These are phyloP conservation scores for Trogon surrucura DNA, from an alignment of 2,113 vertebrate genomes.

Conservation along the genomic window DNA sequence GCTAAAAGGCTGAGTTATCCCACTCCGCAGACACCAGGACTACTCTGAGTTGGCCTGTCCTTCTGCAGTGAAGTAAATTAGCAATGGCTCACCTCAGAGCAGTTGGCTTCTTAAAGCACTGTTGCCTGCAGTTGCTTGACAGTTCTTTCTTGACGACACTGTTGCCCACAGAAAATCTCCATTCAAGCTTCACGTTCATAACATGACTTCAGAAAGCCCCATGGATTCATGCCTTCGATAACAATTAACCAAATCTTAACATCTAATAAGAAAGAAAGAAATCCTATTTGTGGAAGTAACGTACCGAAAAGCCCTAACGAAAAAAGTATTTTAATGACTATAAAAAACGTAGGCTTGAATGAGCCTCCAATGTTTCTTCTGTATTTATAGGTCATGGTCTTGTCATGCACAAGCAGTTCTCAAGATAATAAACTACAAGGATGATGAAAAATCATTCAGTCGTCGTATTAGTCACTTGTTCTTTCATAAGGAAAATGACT, in stretches of 20 bases:
- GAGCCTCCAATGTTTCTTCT: constrained; percentile 12
- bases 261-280: background rate
- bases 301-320: background rate
- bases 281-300: background rate
- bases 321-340: background rate
- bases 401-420: constrained; percentile 98
- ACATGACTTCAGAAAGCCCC: background rate
- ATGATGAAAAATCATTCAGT: constrained; percentile 98
- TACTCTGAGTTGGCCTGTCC: background rate
- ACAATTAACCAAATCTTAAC: background rate
- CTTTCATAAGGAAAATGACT: constrained; percentile 99
- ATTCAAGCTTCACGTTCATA: background rate
- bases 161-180: background rate
- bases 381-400: constrained; percentile 92
- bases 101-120: background rate
- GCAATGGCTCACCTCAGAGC: background rate
- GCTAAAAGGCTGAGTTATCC: background rate
- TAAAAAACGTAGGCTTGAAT: background rate
- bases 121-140: background rate
- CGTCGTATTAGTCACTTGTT: constrained; percentile 98
- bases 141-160: background rate
- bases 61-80: background rate
- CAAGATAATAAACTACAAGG: constrained; percentile 99
- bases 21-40: background rate
- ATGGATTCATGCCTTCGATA: background rate